These are phyloP conservation scores for Dermatemys mawii DNA, from an alignment of 2,113 vertebrate species.

Conservation along the genomic window DNA sequence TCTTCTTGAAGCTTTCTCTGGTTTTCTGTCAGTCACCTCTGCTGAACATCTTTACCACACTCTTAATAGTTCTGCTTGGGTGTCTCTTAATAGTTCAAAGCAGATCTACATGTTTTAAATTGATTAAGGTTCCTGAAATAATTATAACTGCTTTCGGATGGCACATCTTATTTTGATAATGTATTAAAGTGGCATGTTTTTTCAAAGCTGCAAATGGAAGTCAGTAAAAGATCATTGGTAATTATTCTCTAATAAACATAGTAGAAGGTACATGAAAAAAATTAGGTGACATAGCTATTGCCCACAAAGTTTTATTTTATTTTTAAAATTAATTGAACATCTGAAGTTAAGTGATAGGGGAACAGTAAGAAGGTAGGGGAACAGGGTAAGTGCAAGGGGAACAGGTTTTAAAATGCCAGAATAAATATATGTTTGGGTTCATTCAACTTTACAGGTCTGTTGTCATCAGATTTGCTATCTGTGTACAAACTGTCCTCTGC, in stretches of 20 bases:
- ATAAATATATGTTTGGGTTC: neutral
- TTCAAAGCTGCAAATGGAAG: slow-evolving; percentile 52
- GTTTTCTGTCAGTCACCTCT: slow-evolving; percentile 32
- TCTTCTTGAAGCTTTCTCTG: neutral
- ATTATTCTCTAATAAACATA: slow-evolving; percentile 69
- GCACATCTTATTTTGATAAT: slow-evolving; percentile 49
- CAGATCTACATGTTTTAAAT: slow-evolving; percentile 5
- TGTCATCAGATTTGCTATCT: slow-evolving; percentile 12
- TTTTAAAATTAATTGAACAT: slow-evolving; percentile 31
- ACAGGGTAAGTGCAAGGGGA: neutral
- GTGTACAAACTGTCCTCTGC: neutral
- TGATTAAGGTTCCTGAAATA: slow-evolving; percentile 50
- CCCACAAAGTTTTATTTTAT: neutral
- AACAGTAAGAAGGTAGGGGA: too few relatives aligned
- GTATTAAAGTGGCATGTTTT: slow-evolving; percentile 42
- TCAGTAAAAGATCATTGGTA: slow-evolving; percentile 17
- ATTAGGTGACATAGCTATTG: slow-evolving; percentile 2
- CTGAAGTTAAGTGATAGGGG: neutral
- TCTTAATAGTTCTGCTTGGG: slow-evolving; percentile 33
- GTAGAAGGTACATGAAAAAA: neutral
- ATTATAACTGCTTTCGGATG: slow-evolving; percentile 36
- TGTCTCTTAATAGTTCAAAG: slow-evolving; percentile 57
- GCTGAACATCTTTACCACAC: neutral
- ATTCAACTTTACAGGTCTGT: slow-evolving; percentile 23
- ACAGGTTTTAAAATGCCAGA: neutral